Conservation (phyloP, 1,140 invertebrate genomes). For the Drosophila saltans region DNA sequence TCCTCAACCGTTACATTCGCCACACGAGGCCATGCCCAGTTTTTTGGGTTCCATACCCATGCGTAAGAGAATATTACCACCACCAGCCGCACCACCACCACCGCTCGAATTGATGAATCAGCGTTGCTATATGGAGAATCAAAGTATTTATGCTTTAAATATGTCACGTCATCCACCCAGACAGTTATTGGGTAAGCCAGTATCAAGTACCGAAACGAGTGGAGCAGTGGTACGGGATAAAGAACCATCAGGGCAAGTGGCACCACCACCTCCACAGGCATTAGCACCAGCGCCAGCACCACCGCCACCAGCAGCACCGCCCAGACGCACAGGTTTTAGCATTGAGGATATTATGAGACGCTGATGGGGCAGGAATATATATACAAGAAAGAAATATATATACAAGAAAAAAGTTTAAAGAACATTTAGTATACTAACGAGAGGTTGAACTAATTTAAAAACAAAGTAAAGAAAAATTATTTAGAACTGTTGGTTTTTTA, state of each 20-base stretch:
- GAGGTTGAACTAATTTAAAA: neutral
- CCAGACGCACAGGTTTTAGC: slow-evolving; percentile 87
- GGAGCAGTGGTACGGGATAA: slow-evolving; percentile 37
- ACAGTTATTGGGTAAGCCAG: slow-evolving; percentile 57
- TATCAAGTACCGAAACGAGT: slow-evolving; percentile 42
- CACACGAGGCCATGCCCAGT: slow-evolving; percentile 84
- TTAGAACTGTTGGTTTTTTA: neutral
- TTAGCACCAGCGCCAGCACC: slow-evolving; percentile 80
- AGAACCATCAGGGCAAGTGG: slow-evolving; percentile 20
- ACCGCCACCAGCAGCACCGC: slow-evolving; percentile 84
- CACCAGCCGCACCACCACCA: slow-evolving; percentile 24
- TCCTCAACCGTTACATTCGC: slow-evolving; percentile 72
- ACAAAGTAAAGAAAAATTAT: too few species aligned
- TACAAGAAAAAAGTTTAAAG: neutral
- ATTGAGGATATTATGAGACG: slow-evolving; percentile 90
- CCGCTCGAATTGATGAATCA: slow-evolving; percentile 61
- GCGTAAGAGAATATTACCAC: slow-evolving; percentile 84
- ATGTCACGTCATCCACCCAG: slow-evolving; percentile 71
- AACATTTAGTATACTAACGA: slow-evolving; percentile 27
- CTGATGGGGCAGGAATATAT: slow-evolving; percentile 58
- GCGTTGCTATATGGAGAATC: slow-evolving; percentile 53
- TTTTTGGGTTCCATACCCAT: slow-evolving; percentile 86
- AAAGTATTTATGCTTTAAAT: slow-evolving; percentile 64
- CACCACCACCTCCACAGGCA: slow-evolving; percentile 12
- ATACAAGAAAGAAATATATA: neutral